Evolutionary conservation across 2,113 vertebrate species (phyloP).

Genomic region (Paracanthobrama guichenoti): DNA sequence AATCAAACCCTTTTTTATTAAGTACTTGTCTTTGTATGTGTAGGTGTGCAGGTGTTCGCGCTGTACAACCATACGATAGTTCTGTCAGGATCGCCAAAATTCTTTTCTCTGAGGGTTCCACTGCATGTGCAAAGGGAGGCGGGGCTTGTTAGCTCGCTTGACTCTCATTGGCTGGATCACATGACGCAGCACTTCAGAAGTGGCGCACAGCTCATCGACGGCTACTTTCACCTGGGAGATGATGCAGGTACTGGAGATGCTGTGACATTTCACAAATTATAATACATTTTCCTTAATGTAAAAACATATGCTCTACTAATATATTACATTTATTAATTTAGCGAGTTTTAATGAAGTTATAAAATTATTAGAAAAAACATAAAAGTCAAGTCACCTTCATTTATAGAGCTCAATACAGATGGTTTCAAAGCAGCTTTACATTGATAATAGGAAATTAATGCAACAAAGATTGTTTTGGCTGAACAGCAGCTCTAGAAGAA

Average conservation of each 20-base stretch:
- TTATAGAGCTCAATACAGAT: too few species aligned
- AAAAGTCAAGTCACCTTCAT: too few species aligned
- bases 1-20: slow-evolving; percentile 14
- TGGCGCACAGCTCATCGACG: slow-evolving; percentile 87
- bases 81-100: slow-evolving; percentile 75
- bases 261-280: neutral
- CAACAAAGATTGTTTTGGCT: too few species aligned
- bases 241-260: slow-evolving; percentile 73
- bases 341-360: neutral
- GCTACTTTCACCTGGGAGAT: slow-evolving; percentile 83
- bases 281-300: neutral
- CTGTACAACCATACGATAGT: slow-evolving; percentile 88
- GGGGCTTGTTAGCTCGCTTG: slow-evolving; percentile 80
- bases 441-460: too few species aligned
- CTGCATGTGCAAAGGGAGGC: slow-evolving; percentile 85
- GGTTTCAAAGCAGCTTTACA: too few species aligned
- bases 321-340: neutral
- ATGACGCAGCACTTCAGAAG: slow-evolving; percentile 96
- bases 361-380: neutral
- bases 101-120: slow-evolving; percentile 89
- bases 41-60: slow-evolving; percentile 86
- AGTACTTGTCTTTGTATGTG: slow-evolving; percentile 14
- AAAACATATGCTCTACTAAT: neutral
- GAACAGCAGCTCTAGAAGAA: too few species aligned
- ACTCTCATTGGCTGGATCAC: slow-evolving; percentile 94